phyloP scores from a whole-genome alignment of 2,888 invertebrate genomes.

The Dolomedes plantarius region DNA sequence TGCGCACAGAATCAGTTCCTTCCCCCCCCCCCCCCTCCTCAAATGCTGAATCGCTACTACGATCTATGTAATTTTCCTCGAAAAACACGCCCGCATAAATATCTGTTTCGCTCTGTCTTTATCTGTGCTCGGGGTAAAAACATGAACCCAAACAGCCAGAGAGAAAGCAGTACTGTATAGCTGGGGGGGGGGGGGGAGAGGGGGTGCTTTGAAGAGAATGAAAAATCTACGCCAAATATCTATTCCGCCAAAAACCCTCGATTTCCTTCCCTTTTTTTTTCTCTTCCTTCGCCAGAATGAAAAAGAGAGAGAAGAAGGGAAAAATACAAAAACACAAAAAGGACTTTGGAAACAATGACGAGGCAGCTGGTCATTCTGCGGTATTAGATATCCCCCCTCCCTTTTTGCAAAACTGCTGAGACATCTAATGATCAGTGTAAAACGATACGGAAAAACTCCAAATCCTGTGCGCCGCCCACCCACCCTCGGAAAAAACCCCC shows the following conservation, averaged over 20 bases:
- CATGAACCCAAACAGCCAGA: neutral
- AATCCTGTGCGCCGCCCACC: conserved; percentile 34
- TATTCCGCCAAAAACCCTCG: conserved; percentile 21
- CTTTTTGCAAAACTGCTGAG: conserved; percentile 69
- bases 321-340: neutral
- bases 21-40: neutral
- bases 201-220: neutral
- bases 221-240: conserved; percentile 29
- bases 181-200: neutral
- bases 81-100: conserved; percentile 14
- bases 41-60: neutral
- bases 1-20: conserved; percentile 1
- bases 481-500: conserved; percentile 14
- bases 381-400: conserved; percentile 61
- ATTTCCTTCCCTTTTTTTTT: neutral
- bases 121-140: neutral
- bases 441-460: conserved; percentile 64
- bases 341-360: conserved; percentile 50
- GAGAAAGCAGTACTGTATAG: neutral
- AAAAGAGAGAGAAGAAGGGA: neutral
- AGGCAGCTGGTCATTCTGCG: conserved; percentile 64
- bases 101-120: conserved; percentile 12
- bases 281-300: neutral
- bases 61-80: conserved; percentile 1
- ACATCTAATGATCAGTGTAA: conserved; percentile 71